These are phyloP conservation scores for Pitta sordida DNA, from an alignment of 2,113 vertebrate species.

Conservation along the genomic window DNA sequence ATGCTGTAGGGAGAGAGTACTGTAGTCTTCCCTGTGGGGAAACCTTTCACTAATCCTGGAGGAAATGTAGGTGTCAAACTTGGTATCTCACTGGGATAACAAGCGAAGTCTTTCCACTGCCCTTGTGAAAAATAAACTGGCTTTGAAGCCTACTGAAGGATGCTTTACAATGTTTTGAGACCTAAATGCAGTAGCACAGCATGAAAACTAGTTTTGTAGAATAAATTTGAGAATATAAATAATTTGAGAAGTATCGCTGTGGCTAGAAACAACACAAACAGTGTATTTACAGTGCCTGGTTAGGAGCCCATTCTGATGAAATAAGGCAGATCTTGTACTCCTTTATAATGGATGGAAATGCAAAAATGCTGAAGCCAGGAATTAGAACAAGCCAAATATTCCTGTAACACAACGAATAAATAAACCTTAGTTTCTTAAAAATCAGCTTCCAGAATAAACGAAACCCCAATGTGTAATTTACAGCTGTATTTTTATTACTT, in stretches of 20 bases:
- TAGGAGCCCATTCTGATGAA: neutral
- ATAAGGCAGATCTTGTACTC: neutral
- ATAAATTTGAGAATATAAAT: neutral
- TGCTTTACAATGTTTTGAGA: neutral
- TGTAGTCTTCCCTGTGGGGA: neutral
- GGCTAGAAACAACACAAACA: neutral
- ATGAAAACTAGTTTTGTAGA: neutral
- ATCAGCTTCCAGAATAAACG: neutral
- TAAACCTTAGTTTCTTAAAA: neutral
- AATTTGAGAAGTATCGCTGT: neutral
- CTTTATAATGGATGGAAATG: neutral
- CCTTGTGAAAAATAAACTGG: neutral
- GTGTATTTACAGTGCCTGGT: neutral
- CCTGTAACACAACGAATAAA: neutral
- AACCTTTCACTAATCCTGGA: neutral
- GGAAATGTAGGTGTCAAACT: neutral
- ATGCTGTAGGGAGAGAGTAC: neutral
- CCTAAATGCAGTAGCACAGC: neutral
- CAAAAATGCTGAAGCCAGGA: neutral
- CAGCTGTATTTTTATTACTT: neutral
- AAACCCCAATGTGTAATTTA: neutral
- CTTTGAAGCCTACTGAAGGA: neutral
- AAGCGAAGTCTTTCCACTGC: neutral
- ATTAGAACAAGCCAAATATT: conserved; percentile 2
- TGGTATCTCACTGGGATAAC: neutral